Base-by-base conservation (phyloP, 2,888 invertebrate species). In the Drosophila phalerata region DNA sequence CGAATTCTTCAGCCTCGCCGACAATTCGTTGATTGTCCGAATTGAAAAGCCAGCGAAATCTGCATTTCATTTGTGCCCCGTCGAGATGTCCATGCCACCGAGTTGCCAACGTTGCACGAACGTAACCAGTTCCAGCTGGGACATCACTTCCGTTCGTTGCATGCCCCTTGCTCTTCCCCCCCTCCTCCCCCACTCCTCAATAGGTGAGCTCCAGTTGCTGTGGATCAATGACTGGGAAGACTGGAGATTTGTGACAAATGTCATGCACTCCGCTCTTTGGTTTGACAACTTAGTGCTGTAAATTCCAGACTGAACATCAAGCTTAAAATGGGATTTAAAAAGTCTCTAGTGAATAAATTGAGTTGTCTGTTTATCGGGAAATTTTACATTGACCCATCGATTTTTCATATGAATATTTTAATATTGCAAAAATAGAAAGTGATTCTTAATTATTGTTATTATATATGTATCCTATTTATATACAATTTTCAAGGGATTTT, bases 51-150 rank as follows among this genome's bases (percentile, higher is more conserved):
- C 72, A 56, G 65, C 57, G 34, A 65, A 62, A 70, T 65, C 66
- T 64, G 75, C 73, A 73, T 66, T 75, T 63, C 15, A 71, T 71
- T 72, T 72, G 67, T 17, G 22, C 40, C 32, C 65, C n/a, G n/a
- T 32, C 28, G 42, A 56, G 10, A 15, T 38, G 52, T 53, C 28
- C 40, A 28, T 32, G 48, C 48, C 48, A 11, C 17, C 25, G 11
- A 53, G 13, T 38, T 15, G 28, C 28, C 28, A 28, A 28, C 22
- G 28, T 28, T 28, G 15, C 28, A 15, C 47, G 17, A 34, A 45
- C 22, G 55, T 63, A 73, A 66, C 65, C 48, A 55, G 43, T 65
- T 73, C 15, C 49, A 74, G 61, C 71, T 63, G 63, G 55, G 47
- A 17, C 49, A 32, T 34, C 32, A 60, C 69, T 60, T 69, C 66